Conservation (phyloP, 2,888 invertebrate genomes). For the Eristalis arbustorum region DNA sequence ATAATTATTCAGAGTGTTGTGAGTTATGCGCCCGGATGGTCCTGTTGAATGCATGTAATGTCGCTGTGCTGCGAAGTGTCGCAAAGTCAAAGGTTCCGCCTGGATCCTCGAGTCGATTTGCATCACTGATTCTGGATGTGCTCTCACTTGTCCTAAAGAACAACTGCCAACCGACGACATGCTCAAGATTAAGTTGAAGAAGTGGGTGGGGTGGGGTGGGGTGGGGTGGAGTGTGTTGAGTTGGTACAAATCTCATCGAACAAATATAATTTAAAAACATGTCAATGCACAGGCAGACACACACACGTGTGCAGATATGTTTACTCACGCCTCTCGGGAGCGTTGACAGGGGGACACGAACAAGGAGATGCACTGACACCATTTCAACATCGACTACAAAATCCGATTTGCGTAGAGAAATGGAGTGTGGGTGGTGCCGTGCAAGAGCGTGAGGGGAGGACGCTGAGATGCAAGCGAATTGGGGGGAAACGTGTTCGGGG, state of each 20-base stretch:
- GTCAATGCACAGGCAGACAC: slow-evolving; percentile 7
- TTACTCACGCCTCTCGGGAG: slow-evolving; percentile 27
- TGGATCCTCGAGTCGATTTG: slow-evolving; percentile 19
- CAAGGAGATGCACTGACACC: slow-evolving; percentile 4
- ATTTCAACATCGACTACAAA: slow-evolving; percentile 27
- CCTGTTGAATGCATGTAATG: background rate
- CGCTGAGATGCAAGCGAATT: background rate
- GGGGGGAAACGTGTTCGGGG: slow-evolving; percentile 8
- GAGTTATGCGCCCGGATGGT: background rate
- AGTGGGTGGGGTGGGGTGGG: background rate
- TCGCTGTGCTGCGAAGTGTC: background rate
- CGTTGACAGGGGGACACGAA: background rate
- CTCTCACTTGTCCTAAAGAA: background rate
- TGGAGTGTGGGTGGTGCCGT: slow-evolving; percentile 21
- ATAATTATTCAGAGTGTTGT: background rate
- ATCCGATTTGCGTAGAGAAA: slow-evolving; percentile 40
- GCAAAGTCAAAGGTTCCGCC: background rate
- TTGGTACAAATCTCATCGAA: slow-evolving; percentile 22
- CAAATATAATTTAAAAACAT: slow-evolving; percentile 53
- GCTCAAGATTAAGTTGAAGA: background rate
- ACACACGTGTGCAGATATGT: slow-evolving; percentile 18
- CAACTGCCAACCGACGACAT: background rate
- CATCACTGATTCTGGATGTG: slow-evolving; percentile 1
- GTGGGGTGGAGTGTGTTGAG: background rate
- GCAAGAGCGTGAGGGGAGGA: background rate